A percentile compares a stretch with the other conserved stretches of the same genome.
phyloP scores from a whole-genome alignment of 2,113 vertebrate species.

The Bothrops jararaca region DNA sequence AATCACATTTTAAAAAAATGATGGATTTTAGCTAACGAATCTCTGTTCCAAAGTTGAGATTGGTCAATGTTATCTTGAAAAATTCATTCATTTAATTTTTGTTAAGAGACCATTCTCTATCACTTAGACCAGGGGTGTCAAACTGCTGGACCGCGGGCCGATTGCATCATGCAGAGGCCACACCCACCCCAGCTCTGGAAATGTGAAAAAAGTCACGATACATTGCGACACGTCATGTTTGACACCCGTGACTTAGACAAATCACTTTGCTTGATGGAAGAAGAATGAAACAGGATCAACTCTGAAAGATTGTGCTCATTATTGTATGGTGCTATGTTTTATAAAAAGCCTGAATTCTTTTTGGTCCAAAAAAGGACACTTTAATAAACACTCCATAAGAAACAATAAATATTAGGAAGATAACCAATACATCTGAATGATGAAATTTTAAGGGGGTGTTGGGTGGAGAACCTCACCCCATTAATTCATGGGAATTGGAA shows the following conservation, averaged over 20 bases:
- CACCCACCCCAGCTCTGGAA: no score
- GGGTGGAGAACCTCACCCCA: constrained; percentile 31
- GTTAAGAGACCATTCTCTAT: not conserved
- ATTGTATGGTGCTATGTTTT: not conserved
- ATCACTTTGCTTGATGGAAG: not conserved
- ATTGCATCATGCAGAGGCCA: no score
- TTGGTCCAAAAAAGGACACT: not conserved
- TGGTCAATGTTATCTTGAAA: not conserved
- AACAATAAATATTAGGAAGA: constrained; percentile 15
- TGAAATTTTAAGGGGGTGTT: constrained; percentile 37
- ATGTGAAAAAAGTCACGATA: no score
- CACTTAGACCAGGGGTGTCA: not conserved
- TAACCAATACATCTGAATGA: constrained; percentile 3
- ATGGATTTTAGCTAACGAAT: not conserved
- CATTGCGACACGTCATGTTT: no score
- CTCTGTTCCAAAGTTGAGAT: not conserved
- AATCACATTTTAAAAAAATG: not conserved
- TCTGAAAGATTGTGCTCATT: not conserved
- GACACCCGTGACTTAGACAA: not conserved
- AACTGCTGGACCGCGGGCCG: no score
- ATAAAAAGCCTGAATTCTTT: constrained; percentile 9
- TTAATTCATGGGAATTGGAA: constrained; percentile 15
- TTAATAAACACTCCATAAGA: constrained; percentile 15
- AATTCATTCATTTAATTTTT: not conserved
- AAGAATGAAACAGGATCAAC: not conserved